Conservation (phyloP, 2,113 vertebrate species). For the Epinephelus fuscoguttatus region DNA sequence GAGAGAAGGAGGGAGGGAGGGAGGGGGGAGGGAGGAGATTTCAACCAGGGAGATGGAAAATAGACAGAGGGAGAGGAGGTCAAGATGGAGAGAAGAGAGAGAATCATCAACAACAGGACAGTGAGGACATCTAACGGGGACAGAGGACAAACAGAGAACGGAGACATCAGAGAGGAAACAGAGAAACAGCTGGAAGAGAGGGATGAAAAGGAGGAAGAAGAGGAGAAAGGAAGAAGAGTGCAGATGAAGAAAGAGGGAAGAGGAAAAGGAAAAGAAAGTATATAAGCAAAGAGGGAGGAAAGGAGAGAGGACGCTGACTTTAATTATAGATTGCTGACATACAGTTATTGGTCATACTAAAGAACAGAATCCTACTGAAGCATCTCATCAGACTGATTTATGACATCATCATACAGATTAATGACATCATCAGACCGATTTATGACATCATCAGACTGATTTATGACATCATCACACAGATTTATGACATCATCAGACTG, state of each 20-base stretch:
- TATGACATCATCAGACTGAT: no score
- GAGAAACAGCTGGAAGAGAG: neutral
- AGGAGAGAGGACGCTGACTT: no score
- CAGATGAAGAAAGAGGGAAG: neutral
- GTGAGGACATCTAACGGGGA: neutral
- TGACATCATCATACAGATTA: no score
- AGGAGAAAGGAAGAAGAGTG: neutral
- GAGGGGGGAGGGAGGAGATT: constrained; percentile 5
- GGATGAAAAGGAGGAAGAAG: neutral
- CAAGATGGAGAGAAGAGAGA: neutral
- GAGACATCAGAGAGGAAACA: neutral
- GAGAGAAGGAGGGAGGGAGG: constrained; percentile 33
- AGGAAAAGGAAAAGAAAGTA: neutral
- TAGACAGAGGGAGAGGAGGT: constrained; percentile 14
- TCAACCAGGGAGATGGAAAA: constrained; percentile 31
- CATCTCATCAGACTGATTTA: no score
- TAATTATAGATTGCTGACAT: no score
- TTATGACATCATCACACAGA: no score
- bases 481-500: no score
- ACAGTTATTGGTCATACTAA: no score
- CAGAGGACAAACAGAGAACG: neutral
- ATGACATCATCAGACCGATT: no score
- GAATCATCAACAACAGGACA: neutral
- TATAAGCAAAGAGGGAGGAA: no score
- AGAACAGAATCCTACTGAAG: no score